Conservation (phyloP, 2,888 invertebrate genomes). For the Malthinus seriepunctatus region DNA sequence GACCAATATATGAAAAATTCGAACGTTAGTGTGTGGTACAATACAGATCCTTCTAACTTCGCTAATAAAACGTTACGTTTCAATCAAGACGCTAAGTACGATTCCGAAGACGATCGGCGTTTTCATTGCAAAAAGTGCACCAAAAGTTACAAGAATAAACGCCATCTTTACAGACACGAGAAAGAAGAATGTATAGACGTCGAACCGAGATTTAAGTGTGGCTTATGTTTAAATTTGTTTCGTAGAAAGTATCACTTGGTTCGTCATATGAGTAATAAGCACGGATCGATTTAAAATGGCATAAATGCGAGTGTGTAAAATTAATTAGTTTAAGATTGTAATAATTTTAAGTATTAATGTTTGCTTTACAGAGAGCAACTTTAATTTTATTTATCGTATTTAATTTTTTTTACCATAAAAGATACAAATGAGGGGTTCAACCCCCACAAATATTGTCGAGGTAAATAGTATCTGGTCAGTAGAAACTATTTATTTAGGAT, state of each 20-base stretch:
- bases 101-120: slow-evolving; percentile 40
- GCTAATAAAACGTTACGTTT: too few relatives aligned
- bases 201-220: slow-evolving; percentile 58
- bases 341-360: too few relatives aligned
- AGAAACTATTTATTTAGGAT: too few relatives aligned
- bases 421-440: too few relatives aligned
- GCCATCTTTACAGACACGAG: slow-evolving; percentile 58
- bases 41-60: background rate
- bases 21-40: background rate
- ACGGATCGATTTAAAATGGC: slow-evolving; percentile 34
- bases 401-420: too few relatives aligned
- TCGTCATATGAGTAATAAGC: slow-evolving; percentile 55
- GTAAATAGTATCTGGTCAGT: too few relatives aligned
- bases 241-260: slow-evolving; percentile 59
- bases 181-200: slow-evolving; percentile 57
- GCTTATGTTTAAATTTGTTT: slow-evolving; percentile 56
- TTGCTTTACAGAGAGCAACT: too few relatives aligned
- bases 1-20: slow-evolving; percentile 5
- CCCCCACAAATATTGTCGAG: too few relatives aligned
- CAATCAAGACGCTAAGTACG: too few relatives aligned
- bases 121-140: slow-evolving; percentile 61
- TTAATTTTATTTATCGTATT: too few relatives aligned
- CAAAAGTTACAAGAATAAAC: slow-evolving; percentile 63
- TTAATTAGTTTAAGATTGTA: too few relatives aligned
- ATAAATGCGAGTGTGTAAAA: too few relatives aligned